Evolutionary conservation across 2,888 invertebrate genomes (phyloP).

Genomic region (Spisula subtruncata): DNA sequence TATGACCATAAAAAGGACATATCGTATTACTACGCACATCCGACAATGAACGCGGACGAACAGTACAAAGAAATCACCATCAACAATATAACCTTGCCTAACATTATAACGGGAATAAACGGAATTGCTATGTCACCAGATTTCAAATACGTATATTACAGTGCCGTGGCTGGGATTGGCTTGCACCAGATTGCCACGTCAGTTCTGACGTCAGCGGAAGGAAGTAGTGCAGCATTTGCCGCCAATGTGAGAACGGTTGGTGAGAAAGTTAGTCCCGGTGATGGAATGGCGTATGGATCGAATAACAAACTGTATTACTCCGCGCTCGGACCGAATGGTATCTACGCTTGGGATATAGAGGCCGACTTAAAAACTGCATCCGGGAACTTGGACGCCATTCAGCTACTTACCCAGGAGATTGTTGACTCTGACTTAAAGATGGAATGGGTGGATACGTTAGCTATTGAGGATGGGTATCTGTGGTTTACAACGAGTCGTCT

Average conservation of each 20-base stretch:
- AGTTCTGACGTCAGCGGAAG: conserved; percentile 58
- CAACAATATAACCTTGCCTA: conserved; percentile 52
- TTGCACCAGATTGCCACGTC: conserved; percentile 73
- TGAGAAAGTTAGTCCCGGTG: conserved; percentile 64
- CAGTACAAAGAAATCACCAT: conserved; percentile 68
- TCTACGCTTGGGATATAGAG: conserved; percentile 70
- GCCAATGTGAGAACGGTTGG: conserved; percentile 69
- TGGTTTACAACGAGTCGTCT: conserved; percentile 76
- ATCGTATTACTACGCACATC: conserved; percentile 69
- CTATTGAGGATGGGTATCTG: conserved; percentile 72
- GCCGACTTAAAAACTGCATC: conserved; percentile 38
- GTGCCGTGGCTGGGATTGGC: conserved; percentile 71
- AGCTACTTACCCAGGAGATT: conserved; percentile 46
- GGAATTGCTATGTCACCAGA: conserved; percentile 78
- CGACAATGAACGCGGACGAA: conserved; percentile 63
- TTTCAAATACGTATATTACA: conserved; percentile 75
- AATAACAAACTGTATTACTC: conserved; percentile 71
- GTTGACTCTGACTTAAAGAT: conserved; percentile 69
- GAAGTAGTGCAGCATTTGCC: conserved; percentile 54
- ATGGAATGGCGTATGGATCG: conserved; percentile 72
- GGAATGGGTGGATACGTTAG: conserved; percentile 75
- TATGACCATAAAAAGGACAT: conserved; percentile 69
- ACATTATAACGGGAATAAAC: conserved; percentile 71
- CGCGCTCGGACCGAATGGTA: conserved; percentile 64
- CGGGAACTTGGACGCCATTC: conserved; percentile 50